Evolutionary conservation across 2,888 invertebrate species (phyloP), one percentile per base, ranked within the genome.

Genomic region (Thyatira batis): DNA sequence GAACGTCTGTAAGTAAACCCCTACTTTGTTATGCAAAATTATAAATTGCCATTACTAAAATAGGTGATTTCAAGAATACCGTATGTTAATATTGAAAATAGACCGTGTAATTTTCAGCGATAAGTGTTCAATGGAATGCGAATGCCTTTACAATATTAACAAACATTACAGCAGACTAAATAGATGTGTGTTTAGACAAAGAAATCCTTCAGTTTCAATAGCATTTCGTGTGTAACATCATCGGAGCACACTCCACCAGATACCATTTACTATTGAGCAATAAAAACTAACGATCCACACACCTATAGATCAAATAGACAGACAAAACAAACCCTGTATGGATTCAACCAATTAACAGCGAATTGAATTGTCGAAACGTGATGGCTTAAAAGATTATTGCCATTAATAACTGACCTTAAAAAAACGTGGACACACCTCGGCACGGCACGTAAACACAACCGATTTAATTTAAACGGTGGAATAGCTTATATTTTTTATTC

Each of bases 351-450:
- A 83, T 79, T 81, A 84, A 71, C 81, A 82, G 75, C 73, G 66
- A 73, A 78, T 78, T 81, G 80, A 82, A 86, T 85, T 78, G 85
- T 81, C 80, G 73, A 81, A 86, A 85, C 87, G 87, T 85, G 87
- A 87, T 84, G 71, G 76, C 69, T 74, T 72, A 66, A 17, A 57
- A 80, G 80, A 83, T 80, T 78, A 84, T 78, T 69, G 74, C 65
- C 56, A 67, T 68, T 65, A 17, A 69, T 63, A 69, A 82, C 84
- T 80, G 71, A 85, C 83, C 84, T 80, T 70, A 65, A 63, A 59
- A 56, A 21, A 13, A 10, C 28, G 27, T 25, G 0, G 27, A 27
- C 2, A 39, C 39, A 17, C 13, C 39, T 17, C 2, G 39, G 6
- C 39, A 39, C 39, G 13, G 39, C 48, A 48, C 48, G 27, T 10